Evolutionary conservation across 2,113 vertebrate species (phyloP).

Genomic region (Melanerpes aurifrons): DNA sequence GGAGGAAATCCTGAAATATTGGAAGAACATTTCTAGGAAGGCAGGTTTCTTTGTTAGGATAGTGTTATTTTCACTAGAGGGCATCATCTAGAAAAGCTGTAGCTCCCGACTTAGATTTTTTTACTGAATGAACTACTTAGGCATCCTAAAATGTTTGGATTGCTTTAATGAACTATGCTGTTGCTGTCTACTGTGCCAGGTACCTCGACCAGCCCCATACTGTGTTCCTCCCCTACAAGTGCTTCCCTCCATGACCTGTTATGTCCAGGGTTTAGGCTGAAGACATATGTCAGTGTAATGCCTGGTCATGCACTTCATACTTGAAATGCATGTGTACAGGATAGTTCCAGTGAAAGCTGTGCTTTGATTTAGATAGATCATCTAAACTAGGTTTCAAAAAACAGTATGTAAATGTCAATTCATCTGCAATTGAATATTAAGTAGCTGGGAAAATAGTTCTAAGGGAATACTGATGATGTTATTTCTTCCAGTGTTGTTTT

Average conservation of each 20-base stretch:
- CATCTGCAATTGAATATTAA: neutral
- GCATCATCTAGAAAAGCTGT: neutral
- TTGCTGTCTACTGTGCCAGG: neutral
- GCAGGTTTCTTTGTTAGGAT: neutral
- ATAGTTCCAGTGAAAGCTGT: neutral
- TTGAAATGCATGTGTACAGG: neutral
- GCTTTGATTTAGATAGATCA: neutral
- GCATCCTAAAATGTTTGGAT: neutral
- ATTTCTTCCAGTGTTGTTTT: neutral
- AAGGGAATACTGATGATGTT: neutral
- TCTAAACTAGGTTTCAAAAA: neutral
- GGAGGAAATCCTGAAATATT: neutral
- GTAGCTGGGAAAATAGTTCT: neutral
- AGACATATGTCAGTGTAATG: neutral
- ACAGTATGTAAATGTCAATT: neutral
- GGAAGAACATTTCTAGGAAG: neutral
- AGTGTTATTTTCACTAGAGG: neutral
- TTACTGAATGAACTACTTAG: neutral
- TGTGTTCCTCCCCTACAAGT: neutral
- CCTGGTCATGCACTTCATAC: neutral
- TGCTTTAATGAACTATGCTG: neutral
- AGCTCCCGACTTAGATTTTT: neutral
- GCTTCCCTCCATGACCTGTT: neutral
- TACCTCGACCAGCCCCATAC: neutral
- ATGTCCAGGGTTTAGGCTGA: neutral